Base-by-base conservation (phyloP, 2,797 vertebrate genomes). In the Parauchenoglanis punctatus region DNA sequence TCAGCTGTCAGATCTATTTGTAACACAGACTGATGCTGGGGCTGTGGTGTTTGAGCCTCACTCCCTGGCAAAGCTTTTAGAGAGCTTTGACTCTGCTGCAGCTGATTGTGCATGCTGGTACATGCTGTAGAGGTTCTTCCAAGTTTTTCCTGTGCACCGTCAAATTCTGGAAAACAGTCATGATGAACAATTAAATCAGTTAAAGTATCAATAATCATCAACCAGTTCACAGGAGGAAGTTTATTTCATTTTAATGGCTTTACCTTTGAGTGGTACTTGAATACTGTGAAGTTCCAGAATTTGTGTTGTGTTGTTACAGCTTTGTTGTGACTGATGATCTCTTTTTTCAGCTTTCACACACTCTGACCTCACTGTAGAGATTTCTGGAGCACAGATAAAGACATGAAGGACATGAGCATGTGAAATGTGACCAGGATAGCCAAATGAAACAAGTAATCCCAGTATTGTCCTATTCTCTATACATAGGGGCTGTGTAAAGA, bases 91-190 rank as follows among this genome's bases (percentile, higher is more conserved):
- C 67, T 61, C 35, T 58, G 13, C 56, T 31, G 80, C 3, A 68
- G 7, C 18, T 52, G 40, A 81, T 84, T 75, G 18, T 44, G 35
- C 1, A 17, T 78, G 54, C 3, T 85, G 63, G 13, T 82, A 25
- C 63, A 68, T 61, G 20, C 25, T 72, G 15, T 28, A 20, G 0
- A 25, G 54, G 72, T 76, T 58, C 49, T 40, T n/a, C 28, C 54
- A 61, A 44, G 13, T 40, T 7, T 59, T n/a, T 2, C 49, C 46
- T 25, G 78, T 13, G n/a, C 40, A 25, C 11, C 31, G 58, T 67
- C 25, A 56, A 86, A 82, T 83, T 63, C 87, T 85, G 78, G 17
- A 83, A 76, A 86, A 77, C 13, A 72, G 56, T 49, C 40, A 85
- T 15, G 1, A 77, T 52, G 15, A 31, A 85, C 13, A 77, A 40